Base-by-base conservation (phyloP, 2,797 vertebrate genomes). In the Australoheros facetus region DNA sequence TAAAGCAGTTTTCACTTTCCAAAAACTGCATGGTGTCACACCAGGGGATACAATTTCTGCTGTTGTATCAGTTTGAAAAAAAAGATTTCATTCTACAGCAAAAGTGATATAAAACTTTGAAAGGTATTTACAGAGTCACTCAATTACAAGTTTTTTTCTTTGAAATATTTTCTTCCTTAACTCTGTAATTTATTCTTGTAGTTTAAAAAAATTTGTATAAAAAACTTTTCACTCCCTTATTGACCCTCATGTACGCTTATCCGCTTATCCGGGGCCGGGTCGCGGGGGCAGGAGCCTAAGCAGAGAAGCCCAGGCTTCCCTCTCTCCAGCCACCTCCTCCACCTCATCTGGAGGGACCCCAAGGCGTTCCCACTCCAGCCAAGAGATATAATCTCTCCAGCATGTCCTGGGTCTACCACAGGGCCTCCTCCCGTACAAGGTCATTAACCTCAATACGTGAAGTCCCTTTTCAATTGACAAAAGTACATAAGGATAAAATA, bases 401-500 rank as follows among this genome's bases (percentile, higher is more conserved):
- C 23, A 2, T 23, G 23, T 23, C 23, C 23, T 23, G 23, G n/a
- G n/a, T n/a, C n/a, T n/a, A n/a, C n/a, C n/a, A n/a, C n/a, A n/a
- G n/a, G n/a, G n/a, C n/a, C n/a, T n/a, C 23, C 23, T 2, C 23
- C 23, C 23, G 2, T 23, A 23, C 72, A 56, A 83, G 85, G 60
- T 89, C 85, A 89, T 90, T 89, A 86, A 80, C 79, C 78, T 86
- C 34, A 78, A 81, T 13, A 14, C 73, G 77, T 56, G 14, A 85
- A 82, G 70, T 80, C 56, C 71, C 56, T 66, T 84, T 73, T 81
- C 80, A 78, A 89, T 91, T 39, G 75, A 87, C 86, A 80, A 79
- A 85, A 75, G 80, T 88, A 87, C 80, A 89, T 88, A 70, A 71
- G 80, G 82, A 93, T 93, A 86, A 92, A 94, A 93, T 93, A 93